A percentile compares a stretch with the other conserved stretches of the same genome.
phyloP scores from a whole-genome alignment of 2,113 vertebrate species.

The Pontoporia blainvillei region DNA sequence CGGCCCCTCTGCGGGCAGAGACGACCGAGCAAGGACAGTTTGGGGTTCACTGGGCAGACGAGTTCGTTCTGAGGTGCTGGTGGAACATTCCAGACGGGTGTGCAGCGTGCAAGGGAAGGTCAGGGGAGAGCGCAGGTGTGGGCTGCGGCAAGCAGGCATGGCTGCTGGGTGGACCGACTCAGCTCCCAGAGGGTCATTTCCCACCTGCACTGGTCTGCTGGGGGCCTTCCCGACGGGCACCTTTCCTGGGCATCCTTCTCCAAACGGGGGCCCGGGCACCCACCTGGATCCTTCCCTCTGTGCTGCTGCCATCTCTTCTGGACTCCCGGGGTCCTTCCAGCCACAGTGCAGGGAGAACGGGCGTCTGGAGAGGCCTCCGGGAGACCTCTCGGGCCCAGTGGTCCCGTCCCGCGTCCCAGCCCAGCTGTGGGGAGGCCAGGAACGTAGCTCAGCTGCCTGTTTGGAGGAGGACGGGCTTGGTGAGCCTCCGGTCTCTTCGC shows the following conservation, averaged over 20 bases:
- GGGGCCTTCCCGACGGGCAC: neutral
- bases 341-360: rapidly evolving
- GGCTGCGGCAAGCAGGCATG: neutral
- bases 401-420: neutral
- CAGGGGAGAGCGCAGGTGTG: neutral
- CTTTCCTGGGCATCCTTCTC: neutral
- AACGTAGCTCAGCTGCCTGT: neutral
- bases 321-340: neutral
- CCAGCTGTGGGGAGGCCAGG: neutral
- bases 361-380: neutral
- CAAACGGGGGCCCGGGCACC: rapidly evolving
- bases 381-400: neutral
- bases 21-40: neutral
- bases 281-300: neutral
- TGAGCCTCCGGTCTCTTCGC: neutral
- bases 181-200: neutral
- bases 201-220: neutral
- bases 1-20: neutral
- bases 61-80: neutral
- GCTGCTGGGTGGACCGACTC: neutral
- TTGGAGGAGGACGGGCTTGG: neutral
- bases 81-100: rapidly evolving
- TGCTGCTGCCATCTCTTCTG: neutral
- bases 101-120: neutral
- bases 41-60: neutral